A percentile compares a stretch with the other conserved stretches of the same genome.
Conservation (phyloP, 1,140 invertebrate genomes). For the Rhizoglyphus robini region DNA sequence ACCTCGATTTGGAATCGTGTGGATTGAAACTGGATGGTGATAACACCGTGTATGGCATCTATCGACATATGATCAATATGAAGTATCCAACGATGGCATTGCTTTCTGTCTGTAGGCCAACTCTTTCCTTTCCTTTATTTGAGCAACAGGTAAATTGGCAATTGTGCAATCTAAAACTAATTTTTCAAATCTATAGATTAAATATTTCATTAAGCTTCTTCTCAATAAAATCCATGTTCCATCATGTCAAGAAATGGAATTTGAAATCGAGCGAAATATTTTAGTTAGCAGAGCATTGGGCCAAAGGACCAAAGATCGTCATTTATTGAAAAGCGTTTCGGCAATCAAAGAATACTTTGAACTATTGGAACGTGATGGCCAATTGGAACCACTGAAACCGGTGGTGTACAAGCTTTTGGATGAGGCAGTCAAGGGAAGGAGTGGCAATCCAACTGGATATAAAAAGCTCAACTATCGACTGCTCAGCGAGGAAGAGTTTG, state of each 20-base stretch:
- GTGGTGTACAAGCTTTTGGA: not conserved
- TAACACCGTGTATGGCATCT: conserved; percentile 63
- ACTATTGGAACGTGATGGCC: not conserved
- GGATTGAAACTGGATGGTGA: conserved; percentile 43
- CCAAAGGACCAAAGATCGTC: not conserved
- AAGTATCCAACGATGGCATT: conserved; percentile 59
- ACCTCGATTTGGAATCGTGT: conserved; percentile 27
- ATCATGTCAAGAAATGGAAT: conserved; percentile 49
- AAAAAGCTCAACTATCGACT: not conserved
- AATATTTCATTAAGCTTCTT: conserved; percentile 52
- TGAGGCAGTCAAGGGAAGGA: not conserved
- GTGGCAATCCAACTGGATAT: not conserved
- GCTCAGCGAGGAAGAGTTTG: too few species aligned
- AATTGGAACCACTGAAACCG: not conserved
- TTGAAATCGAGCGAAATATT: conserved; percentile 39
- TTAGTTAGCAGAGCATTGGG: not conserved
- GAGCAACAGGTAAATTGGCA: too few species aligned
- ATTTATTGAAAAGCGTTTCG: not conserved
- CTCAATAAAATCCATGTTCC: conserved; percentile 49
- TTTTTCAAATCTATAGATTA: too few species aligned
- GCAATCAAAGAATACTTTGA: not conserved
- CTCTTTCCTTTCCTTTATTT: conserved; percentile 70
- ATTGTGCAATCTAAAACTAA: too few species aligned
- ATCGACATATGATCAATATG: conserved; percentile 68
- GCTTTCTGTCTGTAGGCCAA: conserved; percentile 60